Base-by-base conservation (phyloP, 1,140 invertebrate species). In the Notospermus geniculatus region DNA sequence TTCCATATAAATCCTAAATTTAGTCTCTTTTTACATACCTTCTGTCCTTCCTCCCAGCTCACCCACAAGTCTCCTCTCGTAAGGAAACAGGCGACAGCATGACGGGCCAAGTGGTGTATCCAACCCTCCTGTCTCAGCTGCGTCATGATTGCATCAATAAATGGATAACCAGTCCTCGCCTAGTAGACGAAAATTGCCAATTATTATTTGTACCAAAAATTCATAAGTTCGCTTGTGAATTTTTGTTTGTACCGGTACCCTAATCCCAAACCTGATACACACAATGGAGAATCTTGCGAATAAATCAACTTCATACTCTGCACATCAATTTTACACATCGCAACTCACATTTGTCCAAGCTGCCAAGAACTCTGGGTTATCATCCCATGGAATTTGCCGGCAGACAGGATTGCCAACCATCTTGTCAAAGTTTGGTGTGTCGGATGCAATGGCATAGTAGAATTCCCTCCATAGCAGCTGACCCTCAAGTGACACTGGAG, bases 11-110 rank as follows among this genome's bases (percentile, higher is more conserved):
- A n/a, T n/a, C n/a, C n/a, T n/a, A n/a, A n/a, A n/a, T n/a, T n/a
- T n/a, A n/a, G n/a, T n/a, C 5, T 36, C 15, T 36, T 36, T 27
- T 87, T 75, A 72, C 86, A 87, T 73, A 88, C 90, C 86, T 92
- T 91, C 89, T 91, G 91, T 54, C 91, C 92, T 82, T 94, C 91
- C 80, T 94, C 91, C 92, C 92, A 94, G 2, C 90, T 92, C 67
- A 93, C 86, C 90, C 91, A 94, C 25, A 94, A 84, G 78, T 93
- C 91, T 2, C 92, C 92, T 60, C 91, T 80, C 0, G 92, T 94
- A 29, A 95, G 84, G 78, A 94, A 95, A 71, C 91, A 93, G 32
- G 90, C 91, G 1, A 92, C 91, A 9, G 91, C 90, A 79, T 94
- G 91, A 59, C 91, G 83, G 2, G 90, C 90, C 57, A 94, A 79